Evolutionary conservation across 2,797 vertebrate genomes (phyloP).

Genomic region (Hozukius guyotensis): DNA sequence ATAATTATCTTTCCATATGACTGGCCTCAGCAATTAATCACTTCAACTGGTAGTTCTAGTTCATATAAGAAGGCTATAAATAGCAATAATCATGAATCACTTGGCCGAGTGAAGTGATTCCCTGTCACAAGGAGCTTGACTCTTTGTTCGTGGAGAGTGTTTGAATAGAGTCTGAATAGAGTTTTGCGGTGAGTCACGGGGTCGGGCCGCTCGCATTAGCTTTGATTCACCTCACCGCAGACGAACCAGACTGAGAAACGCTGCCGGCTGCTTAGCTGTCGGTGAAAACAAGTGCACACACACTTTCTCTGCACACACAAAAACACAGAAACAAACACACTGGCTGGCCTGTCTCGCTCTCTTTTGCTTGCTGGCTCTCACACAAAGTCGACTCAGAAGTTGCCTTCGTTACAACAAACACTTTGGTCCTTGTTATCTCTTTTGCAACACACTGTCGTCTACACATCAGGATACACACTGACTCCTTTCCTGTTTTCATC

Average conservation of each 20-base stretch:
- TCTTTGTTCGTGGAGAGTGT: constrained; percentile 39
- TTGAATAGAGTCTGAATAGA: constrained; percentile 46
- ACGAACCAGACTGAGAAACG: constrained; percentile 50
- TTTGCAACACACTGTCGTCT: constrained; percentile 1
- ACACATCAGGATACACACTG: not conserved
- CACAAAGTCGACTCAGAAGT: constrained; percentile 33
- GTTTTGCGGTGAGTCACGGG: constrained; percentile 61
- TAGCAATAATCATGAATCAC: constrained; percentile 47
- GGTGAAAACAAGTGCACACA: constrained; percentile 48
- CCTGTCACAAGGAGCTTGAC: constrained; percentile 21
- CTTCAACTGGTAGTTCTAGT: constrained; percentile 49
- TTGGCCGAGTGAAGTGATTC: constrained; percentile 9
- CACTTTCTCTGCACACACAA: constrained; percentile 28
- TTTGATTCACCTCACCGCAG: constrained; percentile 48
- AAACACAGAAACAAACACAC: constrained; percentile 36
- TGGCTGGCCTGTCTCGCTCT: constrained; percentile 22
- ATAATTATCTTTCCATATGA: not conserved
- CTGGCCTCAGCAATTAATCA: not conserved
- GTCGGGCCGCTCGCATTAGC: constrained; percentile 34
- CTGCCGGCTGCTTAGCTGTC: constrained; percentile 50
- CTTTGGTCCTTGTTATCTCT: constrained; percentile 41
- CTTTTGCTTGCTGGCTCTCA: constrained; percentile 18
- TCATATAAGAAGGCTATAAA: constrained; percentile 25
- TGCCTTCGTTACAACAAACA: constrained; percentile 46
- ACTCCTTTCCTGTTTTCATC: constrained; percentile 23